Evolutionary conservation across 2,113 vertebrate species (phyloP).

Genomic region (Corythaixoides concolor): DNA sequence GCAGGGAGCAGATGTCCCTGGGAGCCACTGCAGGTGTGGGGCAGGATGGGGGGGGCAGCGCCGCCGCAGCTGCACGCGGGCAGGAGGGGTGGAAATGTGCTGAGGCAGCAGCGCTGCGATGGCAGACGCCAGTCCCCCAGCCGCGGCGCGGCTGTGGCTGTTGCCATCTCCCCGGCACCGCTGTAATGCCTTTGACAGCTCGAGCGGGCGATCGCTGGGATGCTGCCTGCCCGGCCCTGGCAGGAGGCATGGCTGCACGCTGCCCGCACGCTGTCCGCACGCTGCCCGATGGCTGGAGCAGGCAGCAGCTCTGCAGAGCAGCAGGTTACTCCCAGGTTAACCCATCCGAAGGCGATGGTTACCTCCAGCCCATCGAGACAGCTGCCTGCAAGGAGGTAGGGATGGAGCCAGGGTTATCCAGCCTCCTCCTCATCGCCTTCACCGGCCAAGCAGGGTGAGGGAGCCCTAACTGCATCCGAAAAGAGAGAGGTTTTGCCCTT

Average conservation of each 20-base stretch:
- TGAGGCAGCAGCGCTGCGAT: background rate
- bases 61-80: background rate
- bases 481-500: background rate
- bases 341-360: fast-evolving
- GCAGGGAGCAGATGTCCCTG: background rate
- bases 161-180: background rate
- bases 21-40: background rate
- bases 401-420: background rate
- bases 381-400: background rate
- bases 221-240: background rate
- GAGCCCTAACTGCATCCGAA: background rate
- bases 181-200: background rate
- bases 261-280: background rate
- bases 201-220: background rate
- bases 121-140: background rate
- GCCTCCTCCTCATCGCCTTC: background rate
- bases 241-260: background rate
- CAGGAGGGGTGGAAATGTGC: background rate
- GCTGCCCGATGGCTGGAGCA: background rate
- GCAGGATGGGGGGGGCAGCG: background rate
- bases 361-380: fast-evolving
- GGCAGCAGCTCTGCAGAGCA: background rate
- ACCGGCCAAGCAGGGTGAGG: fast-evolving
- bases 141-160: fast-evolving
- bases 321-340: background rate